These are phyloP conservation scores for Danio kyathit DNA, from an alignment of 2,797 vertebrate species.

Conservation along the genomic window DNA sequence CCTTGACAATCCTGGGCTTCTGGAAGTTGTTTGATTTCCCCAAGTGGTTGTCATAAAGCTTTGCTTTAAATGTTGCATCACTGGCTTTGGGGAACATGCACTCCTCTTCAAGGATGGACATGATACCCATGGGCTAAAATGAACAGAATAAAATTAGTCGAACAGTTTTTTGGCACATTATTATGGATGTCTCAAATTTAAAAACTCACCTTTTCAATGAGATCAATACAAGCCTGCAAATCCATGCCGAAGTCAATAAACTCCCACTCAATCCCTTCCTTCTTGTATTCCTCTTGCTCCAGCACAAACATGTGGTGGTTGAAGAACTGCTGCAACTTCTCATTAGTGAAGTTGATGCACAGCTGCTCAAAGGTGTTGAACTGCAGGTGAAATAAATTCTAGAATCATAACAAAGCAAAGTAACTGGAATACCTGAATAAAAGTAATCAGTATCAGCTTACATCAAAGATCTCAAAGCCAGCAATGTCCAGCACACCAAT, in stretches of 20 bases:
- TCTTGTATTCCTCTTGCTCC: conserved; percentile 88
- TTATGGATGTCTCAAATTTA: neutral
- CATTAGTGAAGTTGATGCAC: conserved; percentile 76
- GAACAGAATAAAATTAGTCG: neutral
- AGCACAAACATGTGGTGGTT: conserved; percentile 89
- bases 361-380: conserved; percentile 74
- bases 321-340: conserved; percentile 86
- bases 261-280: conserved; percentile 85
- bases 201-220: conserved; percentile 78
- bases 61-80: neutral
- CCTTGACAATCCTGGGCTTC: conserved; percentile 80
- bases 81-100: too few species aligned
- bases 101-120: too few species aligned
- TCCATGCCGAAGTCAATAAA: conserved; percentile 88
- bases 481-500: conserved; percentile 84
- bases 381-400: conserved; percentile 45
- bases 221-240: conserved; percentile 63
- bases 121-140: neutral
- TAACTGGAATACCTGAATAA: neutral
- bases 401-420: neutral
- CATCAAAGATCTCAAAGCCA: conserved; percentile 83
- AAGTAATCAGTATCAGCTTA: conserved; percentile 49
- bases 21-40: conserved; percentile 83
- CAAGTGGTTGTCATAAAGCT: conserved; percentile 70
- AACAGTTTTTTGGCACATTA: too few species aligned